Conservation (phyloP, 2,888 invertebrate genomes). For the Eupeodes luniger region DNA sequence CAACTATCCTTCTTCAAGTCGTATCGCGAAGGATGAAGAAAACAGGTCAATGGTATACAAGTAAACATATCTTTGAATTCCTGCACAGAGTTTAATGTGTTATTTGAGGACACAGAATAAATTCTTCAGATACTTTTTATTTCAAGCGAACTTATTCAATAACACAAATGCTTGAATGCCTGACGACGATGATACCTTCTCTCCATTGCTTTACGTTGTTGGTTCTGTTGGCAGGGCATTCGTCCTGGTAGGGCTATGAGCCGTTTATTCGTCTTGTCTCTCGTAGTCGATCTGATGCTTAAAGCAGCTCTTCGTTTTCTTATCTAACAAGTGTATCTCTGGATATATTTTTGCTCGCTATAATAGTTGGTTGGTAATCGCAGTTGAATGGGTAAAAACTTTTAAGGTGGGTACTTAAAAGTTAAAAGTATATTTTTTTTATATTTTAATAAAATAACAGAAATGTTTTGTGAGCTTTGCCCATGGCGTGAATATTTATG, state of each 20-base stretch:
- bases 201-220: background rate
- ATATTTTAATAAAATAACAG: too few species aligned
- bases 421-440: background rate
- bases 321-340: conserved; percentile 46
- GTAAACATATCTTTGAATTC: conserved; percentile 48
- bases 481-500: too few species aligned
- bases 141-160: conserved; percentile 69
- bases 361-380: conserved; percentile 50
- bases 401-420: conserved; percentile 52
- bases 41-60: conserved; percentile 53
- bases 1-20: background rate
- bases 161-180: conserved; percentile 48
- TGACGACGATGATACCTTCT: background rate
- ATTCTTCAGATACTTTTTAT: conserved; percentile 61
- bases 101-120: conserved; percentile 39
- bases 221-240: background rate
- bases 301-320: conserved; percentile 11
- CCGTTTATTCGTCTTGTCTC: conserved; percentile 28
- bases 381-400: conserved; percentile 49
- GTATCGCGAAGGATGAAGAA: conserved; percentile 8
- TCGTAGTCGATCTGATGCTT: background rate
- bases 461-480: too few species aligned
- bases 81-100: conserved; percentile 64
- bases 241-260: conserved; percentile 33
- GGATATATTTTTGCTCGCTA: conserved; percentile 23